Percentiles rank a stretch among this genome's conserved stretches.
Evolutionary conservation across 2,888 invertebrate genomes (phyloP).

Genomic region (Hydroisotoma schaefferi): DNA sequence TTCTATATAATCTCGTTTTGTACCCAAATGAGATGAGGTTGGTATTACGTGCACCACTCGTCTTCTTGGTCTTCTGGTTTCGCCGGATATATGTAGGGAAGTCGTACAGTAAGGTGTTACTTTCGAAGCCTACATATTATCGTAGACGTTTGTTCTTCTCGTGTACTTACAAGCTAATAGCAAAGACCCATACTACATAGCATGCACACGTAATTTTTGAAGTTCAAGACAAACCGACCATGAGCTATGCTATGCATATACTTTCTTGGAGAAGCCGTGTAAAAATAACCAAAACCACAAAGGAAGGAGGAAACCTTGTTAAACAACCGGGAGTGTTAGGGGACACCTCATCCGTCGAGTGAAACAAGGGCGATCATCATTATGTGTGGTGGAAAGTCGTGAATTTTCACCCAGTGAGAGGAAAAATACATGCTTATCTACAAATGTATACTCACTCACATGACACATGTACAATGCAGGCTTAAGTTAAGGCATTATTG

Average conservation of each 20-base stretch:
- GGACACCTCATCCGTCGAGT: neutral
- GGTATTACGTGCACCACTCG: too few species aligned
- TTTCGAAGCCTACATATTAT: too few species aligned
- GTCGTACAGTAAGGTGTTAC: too few species aligned
- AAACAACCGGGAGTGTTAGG: neutral
- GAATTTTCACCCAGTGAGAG: neutral
- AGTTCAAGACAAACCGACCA: too few species aligned
- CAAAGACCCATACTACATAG: too few species aligned
- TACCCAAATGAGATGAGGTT: neutral
- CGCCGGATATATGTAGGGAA: too few species aligned
- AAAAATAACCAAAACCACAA: conserved; percentile 7
- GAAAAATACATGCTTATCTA: neutral
- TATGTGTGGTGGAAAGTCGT: neutral
- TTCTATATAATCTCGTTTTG: conserved; percentile 1
- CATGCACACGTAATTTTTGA: too few species aligned
- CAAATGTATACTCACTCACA: too few species aligned
- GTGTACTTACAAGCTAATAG: too few species aligned
- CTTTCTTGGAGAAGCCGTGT: neutral
- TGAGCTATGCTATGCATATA: too few species aligned
- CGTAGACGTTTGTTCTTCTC: too few species aligned
- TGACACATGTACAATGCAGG: neutral
- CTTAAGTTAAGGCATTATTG: neutral
- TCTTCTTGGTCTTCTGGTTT: too few species aligned
- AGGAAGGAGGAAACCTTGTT: neutral
- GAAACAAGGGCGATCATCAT: conserved; percentile 3